Conservation (phyloP, 2,113 vertebrate genomes). For the Odontesthes bonariensis region DNA sequence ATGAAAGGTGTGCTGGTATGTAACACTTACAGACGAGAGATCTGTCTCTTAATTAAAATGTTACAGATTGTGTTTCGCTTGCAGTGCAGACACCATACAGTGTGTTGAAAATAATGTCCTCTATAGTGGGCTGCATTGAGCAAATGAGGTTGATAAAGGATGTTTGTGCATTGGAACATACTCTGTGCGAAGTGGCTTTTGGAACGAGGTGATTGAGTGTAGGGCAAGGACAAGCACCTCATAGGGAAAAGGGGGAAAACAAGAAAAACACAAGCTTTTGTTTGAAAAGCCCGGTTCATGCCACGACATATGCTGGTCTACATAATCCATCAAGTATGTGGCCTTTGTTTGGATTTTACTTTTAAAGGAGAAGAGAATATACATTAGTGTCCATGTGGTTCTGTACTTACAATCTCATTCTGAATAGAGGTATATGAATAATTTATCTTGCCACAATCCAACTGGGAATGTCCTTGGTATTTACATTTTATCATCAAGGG, state of each 20-base stretch:
- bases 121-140: constrained; percentile 64
- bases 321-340: constrained; percentile 62
- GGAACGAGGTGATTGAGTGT: constrained; percentile 30
- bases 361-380: constrained; percentile 72
- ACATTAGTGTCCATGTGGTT: constrained; percentile 71
- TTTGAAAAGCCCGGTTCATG: constrained; percentile 61
- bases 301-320: constrained; percentile 43
- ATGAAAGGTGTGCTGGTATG: constrained; percentile 80
- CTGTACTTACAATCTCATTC: constrained; percentile 77
- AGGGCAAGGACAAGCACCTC: constrained; percentile 28
- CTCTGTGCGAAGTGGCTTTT: constrained; percentile 44
- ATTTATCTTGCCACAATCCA: constrained; percentile 82
- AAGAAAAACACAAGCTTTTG: constrained; percentile 2
- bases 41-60: constrained; percentile 77
- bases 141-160: constrained; percentile 62
- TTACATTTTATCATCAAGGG: constrained; percentile 86
- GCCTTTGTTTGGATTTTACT: constrained; percentile 74
- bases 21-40: constrained; percentile 72
- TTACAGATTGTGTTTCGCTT: constrained; percentile 75
- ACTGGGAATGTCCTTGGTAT: constrained; percentile 83
- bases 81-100: constrained; percentile 62
- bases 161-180: constrained; percentile 44
- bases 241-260: not conserved
- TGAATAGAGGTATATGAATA: constrained; percentile 81
- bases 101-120: constrained; percentile 65